phyloP scores from a whole-genome alignment of 1,140 invertebrate species.

The Danaus plexippus region DNA sequence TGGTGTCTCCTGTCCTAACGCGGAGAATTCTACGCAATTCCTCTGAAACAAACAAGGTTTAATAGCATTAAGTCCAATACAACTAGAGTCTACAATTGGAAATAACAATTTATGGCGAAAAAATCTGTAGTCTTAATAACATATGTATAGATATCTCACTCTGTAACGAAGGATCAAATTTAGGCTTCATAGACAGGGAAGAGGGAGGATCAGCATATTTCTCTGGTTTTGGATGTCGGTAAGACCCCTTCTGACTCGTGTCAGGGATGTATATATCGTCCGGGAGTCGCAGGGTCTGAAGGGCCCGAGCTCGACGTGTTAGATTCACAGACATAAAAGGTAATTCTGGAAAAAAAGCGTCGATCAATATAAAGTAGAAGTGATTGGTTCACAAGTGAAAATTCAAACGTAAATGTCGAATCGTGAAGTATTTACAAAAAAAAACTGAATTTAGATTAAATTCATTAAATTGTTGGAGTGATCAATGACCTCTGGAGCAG shows the following conservation, averaged over 20 bases:
- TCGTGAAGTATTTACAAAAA: no score
- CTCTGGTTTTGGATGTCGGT: conserved; percentile 36
- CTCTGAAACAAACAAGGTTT: conserved; percentile 26
- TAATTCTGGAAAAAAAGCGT: conserved; percentile 36
- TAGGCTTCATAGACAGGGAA: conserved; percentile 43
- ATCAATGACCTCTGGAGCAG: conserved; percentile 48
- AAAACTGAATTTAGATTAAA: no score
- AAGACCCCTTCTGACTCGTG: conserved; percentile 46
- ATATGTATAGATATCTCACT: conserved; percentile 23
- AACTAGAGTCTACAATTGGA: neutral
- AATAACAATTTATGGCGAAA: no score
- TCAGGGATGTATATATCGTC: conserved; percentile 55
- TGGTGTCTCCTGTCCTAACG: conserved; percentile 46
- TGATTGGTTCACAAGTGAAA: no score
- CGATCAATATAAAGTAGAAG: no score
- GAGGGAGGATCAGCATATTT: conserved; percentile 48
- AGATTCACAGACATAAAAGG: conserved; percentile 66
- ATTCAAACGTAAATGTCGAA: no score
- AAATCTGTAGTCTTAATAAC: no score
- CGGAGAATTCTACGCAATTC: conserved; percentile 53
- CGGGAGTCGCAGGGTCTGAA: conserved; percentile 52
- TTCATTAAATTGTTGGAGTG: neutral
- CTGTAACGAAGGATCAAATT: conserved; percentile 42
- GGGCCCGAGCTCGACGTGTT: conserved; percentile 46
- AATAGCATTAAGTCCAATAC: conserved; percentile 1